A percentile compares a stretch with the other conserved stretches of the same genome.
Evolutionary conservation across 2,888 invertebrate genomes (phyloP).

Genomic region (Crocallis elinguaria): DNA sequence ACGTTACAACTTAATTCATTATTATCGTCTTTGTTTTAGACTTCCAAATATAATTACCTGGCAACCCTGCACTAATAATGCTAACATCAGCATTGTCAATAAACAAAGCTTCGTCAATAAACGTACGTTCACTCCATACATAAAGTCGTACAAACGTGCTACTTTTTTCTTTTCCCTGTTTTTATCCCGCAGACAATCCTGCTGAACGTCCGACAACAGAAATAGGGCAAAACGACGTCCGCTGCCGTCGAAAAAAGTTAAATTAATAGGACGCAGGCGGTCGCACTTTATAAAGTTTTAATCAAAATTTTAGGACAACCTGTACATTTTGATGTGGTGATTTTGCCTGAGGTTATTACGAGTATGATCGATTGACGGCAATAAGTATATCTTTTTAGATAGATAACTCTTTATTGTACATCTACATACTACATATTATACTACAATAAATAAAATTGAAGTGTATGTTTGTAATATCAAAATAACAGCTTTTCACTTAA

Average conservation of each 20-base stretch:
- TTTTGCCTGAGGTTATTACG: neutral
- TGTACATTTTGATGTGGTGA: conserved; percentile 14
- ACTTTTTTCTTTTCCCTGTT: conserved; percentile 3
- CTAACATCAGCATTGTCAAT: neutral
- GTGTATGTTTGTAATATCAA: too few relatives aligned
- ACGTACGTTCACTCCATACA: conserved; percentile 1
- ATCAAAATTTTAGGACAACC: conserved; percentile 55
- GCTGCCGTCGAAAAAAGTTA: conserved; percentile 59
- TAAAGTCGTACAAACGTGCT: neutral
- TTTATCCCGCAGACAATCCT: conserved; percentile 18
- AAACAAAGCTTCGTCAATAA: neutral
- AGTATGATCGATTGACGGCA: neutral
- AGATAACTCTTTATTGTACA: too few relatives aligned
- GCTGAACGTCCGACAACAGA: conserved; percentile 22
- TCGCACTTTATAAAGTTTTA: conserved; percentile 58
- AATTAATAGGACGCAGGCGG: conserved; percentile 54
- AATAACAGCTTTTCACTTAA: too few relatives aligned
- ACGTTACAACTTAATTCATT: too few relatives aligned
- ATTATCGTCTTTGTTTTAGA: too few relatives aligned
- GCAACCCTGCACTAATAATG: too few relatives aligned
- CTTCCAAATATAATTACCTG: too few relatives aligned
- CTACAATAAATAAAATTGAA: too few relatives aligned
- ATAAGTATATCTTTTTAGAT: too few relatives aligned
- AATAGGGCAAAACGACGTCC: conserved; percentile 20
- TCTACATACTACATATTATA: too few relatives aligned